Evolutionary conservation across 2,113 vertebrate species (phyloP).

Genomic region (Engystomops pustulosus): DNA sequence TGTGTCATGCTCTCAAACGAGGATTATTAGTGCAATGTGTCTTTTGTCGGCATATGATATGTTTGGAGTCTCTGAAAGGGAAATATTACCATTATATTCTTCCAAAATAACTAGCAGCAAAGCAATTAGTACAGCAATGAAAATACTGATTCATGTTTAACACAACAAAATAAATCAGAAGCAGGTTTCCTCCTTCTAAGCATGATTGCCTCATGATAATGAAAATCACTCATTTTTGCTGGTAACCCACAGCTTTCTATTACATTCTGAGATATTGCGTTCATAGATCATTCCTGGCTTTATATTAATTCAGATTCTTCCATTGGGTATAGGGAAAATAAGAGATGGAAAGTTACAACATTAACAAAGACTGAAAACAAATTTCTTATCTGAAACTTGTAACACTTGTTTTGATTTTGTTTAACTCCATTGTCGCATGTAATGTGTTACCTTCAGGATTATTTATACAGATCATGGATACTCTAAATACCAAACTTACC

Average conservation of each 20-base stretch:
- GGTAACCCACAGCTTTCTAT: constrained; percentile 44
- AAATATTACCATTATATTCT: constrained; percentile 16
- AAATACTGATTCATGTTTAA: constrained; percentile 27
- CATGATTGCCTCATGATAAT: constrained; percentile 42
- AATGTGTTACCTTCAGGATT: neutral
- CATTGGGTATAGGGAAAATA: neutral
- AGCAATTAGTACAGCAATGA: constrained; percentile 27
- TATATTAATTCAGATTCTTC: constrained; percentile 24
- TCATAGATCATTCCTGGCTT: constrained; percentile 36
- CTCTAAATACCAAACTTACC: too few species aligned
- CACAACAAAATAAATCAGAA: constrained; percentile 32
- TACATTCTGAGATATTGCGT: constrained; percentile 43
- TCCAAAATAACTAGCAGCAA: constrained; percentile 31
- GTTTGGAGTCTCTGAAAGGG: neutral
- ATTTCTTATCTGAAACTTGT: neutral
- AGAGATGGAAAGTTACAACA: neutral
- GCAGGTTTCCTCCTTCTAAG: constrained; percentile 11
- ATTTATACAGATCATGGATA: too few species aligned
- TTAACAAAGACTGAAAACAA: neutral
- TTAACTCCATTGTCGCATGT: neutral
- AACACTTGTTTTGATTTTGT: neutral
- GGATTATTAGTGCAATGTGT: constrained; percentile 18
- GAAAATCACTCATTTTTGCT: constrained; percentile 39
- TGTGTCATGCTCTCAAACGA: neutral
- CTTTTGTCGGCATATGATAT: neutral